Percentiles rank a stretch among this genome's conserved stretches.
These are phyloP conservation scores for Drosophila ercepeae DNA, from an alignment of 1,140 invertebrate genomes.

Conservation along the genomic window DNA sequence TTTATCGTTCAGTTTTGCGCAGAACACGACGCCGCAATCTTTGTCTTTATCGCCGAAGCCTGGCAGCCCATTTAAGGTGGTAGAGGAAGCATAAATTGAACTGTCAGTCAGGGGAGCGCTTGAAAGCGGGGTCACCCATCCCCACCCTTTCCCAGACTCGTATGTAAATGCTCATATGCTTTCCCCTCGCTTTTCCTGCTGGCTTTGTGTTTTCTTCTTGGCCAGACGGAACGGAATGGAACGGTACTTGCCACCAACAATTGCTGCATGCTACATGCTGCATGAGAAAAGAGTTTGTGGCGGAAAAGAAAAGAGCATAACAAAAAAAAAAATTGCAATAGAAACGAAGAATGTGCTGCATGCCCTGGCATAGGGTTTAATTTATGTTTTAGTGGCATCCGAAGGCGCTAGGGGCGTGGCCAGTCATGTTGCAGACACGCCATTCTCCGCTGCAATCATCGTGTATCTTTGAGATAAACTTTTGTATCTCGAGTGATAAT, in stretches of 20 bases:
- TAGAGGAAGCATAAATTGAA: conserved; percentile 80
- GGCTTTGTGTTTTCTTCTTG: conserved; percentile 11
- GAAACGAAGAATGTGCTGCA: conserved; percentile 35
- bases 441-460: conserved; percentile 8
- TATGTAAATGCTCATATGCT: conserved; percentile 55
- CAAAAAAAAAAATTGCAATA: conserved; percentile 15
- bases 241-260: conserved; percentile 78
- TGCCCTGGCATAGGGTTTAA: conserved; percentile 56
- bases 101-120: conserved; percentile 63
- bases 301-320: conserved; percentile 57
- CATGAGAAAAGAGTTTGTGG: conserved; percentile 64
- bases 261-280: conserved; percentile 56
- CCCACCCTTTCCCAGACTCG: neutral
- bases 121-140: neutral
- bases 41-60: conserved; percentile 69
- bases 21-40: conserved; percentile 72
- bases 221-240: conserved; percentile 42
- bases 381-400: conserved; percentile 54
- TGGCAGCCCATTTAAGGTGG: conserved; percentile 58
- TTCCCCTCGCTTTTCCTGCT: neutral
- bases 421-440: conserved; percentile 41
- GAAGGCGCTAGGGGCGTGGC: conserved; percentile 47
- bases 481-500: conserved; percentile 38
- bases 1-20: conserved; percentile 67
- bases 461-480: conserved; percentile 20